Percentiles rank a stretch among this genome's conserved stretches.
These are phyloP conservation scores for Aurelia aurita DNA, from an alignment of 30 jellyfish, hydroid and myxozoan genomes.

Conservation along the genomic window DNA sequence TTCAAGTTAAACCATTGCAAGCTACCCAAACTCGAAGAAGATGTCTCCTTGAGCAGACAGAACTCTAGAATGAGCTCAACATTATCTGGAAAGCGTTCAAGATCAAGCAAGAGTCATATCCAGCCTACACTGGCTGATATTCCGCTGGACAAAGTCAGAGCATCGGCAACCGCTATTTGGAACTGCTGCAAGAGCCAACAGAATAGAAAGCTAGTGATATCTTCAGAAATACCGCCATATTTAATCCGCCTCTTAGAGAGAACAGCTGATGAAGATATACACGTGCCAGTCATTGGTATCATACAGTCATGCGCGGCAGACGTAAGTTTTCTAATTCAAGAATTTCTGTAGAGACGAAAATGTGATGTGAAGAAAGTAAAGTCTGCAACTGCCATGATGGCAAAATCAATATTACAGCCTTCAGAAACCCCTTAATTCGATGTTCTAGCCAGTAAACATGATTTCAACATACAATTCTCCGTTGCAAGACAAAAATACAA, in stretches of 20 bases:
- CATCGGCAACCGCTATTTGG: constrained; percentile 65
- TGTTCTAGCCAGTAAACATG: too few species aligned
- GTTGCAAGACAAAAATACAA: too few species aligned
- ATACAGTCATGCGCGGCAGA: constrained; percentile 44
- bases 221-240: constrained; percentile 46
- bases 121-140: constrained; percentile 26
- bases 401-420: too few species aligned
- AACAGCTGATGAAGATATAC: constrained; percentile 38
- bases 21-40: constrained; percentile 55
- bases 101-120: constrained; percentile 29
- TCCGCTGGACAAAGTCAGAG: constrained; percentile 27
- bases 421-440: too few species aligned
- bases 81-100: constrained; percentile 18
- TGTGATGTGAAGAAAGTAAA: too few species aligned
- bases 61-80: constrained; percentile 50
- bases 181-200: constrained; percentile 56
- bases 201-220: constrained; percentile 38
- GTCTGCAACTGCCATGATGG: too few species aligned
- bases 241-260: constrained; percentile 48
- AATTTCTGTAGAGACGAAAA: neutral
- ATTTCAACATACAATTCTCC: too few species aligned
- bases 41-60: constrained; percentile 34
- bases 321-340: constrained; percentile 15
- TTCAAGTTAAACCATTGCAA: constrained; percentile 35
- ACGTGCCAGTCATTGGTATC: constrained; percentile 53